Percentiles rank a stretch among this genome's conserved stretches.
These are phyloP conservation scores for Austrofundulus limnaeus DNA, from an alignment of 2,113 vertebrate genomes.

Conservation along the genomic window DNA sequence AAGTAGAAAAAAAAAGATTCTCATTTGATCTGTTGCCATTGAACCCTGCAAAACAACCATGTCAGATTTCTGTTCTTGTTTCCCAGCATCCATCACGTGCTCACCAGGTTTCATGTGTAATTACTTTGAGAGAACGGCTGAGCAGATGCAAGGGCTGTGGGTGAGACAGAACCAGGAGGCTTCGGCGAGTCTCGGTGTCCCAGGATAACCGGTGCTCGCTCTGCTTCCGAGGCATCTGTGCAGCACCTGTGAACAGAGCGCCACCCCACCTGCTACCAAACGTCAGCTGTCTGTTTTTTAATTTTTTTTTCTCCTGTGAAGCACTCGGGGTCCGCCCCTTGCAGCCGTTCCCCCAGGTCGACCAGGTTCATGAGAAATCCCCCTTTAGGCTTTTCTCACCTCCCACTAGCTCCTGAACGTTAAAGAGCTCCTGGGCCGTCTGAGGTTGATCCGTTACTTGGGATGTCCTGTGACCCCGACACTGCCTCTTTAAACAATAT, in stretches of 20 bases:
- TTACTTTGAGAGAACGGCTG: constrained; percentile 74
- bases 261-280: constrained; percentile 64
- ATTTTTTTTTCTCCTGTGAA: constrained; percentile 37
- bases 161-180: constrained; percentile 64
- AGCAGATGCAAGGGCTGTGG: constrained; percentile 80
- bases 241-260: constrained; percentile 77
- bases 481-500: constrained; percentile 64
- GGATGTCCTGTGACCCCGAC: constrained; percentile 67
- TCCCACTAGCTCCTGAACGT: constrained; percentile 66
- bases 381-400: constrained; percentile 77
- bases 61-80: constrained; percentile 57
- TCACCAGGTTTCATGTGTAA: constrained; percentile 73
- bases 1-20: constrained; percentile 13
- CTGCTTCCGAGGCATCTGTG: constrained; percentile 76
- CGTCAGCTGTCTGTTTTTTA: constrained; percentile 65
- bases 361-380: constrained; percentile 74
- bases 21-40: constrained; percentile 42
- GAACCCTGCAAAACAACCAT: constrained; percentile 49
- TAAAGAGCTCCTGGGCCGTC: constrained; percentile 65
- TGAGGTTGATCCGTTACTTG: constrained; percentile 64
- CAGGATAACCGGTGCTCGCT: constrained; percentile 65
- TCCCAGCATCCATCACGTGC: constrained; percentile 73
- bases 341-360: constrained; percentile 58
- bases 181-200: constrained; percentile 65
- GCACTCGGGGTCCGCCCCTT: constrained; percentile 30